Percentiles rank a stretch among this genome's conserved stretches.
Evolutionary conservation across 2,113 vertebrate genomes (phyloP).

Genomic region (Zingel zingel): DNA sequence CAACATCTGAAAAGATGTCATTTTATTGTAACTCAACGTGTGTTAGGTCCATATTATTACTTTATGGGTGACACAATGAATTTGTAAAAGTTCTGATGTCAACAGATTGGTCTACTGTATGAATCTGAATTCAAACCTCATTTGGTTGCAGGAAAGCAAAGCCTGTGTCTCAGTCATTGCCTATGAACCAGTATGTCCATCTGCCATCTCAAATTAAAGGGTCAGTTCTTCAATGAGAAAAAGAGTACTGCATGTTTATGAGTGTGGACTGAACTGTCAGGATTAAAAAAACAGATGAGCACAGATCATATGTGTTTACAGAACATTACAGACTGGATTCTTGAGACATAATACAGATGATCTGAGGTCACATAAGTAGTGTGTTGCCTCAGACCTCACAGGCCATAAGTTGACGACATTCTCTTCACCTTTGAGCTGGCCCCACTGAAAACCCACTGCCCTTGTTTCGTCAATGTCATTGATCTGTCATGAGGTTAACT

Average conservation of each 20-base stretch:
- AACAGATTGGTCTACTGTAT: neutral
- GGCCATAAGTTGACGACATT: neutral
- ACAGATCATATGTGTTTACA: neutral
- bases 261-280: neutral
- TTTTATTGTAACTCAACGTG: neutral
- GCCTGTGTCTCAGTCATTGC: no score
- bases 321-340: neutral
- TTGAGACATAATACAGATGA: conserved; percentile 7
- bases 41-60: neutral
- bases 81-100: neutral
- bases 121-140: neutral
- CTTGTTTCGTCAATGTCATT: neutral
- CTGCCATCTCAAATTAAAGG: neutral
- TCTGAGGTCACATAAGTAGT: neutral
- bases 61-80: neutral
- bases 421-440: conserved; percentile 20
- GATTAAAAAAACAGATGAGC: neutral
- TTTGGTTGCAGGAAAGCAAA: neutral
- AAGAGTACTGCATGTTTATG: neutral
- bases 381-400: neutral
- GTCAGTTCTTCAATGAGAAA: neutral
- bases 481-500: conserved; percentile 15
- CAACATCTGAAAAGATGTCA: neutral
- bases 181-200: neutral
- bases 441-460: neutral